Evolutionary conservation across 2,888 invertebrate species (phyloP), one percentile per base, ranked within the genome.

Genomic region (Ptychoptera contaminata): DNA sequence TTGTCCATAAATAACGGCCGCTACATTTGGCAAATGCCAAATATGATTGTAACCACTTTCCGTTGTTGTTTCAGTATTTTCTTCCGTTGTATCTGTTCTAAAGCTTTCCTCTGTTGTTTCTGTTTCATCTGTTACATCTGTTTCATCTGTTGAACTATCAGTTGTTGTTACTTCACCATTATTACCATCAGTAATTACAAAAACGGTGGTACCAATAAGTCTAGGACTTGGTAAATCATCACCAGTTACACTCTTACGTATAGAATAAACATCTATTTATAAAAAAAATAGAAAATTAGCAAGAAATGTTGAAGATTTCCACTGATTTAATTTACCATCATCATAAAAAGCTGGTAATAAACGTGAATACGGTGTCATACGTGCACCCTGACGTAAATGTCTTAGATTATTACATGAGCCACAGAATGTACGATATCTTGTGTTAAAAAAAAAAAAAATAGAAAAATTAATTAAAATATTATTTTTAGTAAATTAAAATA

Each of bases 221-320:
- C 88, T 71, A 2, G 83, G 66, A 43, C 73, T 72, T 1, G 87
- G 87, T 38, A 88, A 65, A 10, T 72, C 72, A 16, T 67, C 67
- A 0, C 85, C 84, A 15, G 76, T 75, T 1, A 68, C 60, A 0
- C 81, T 73, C 2, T 63, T 58, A 0, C 84, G 72, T 32, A 82
- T 79, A 2, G 73, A 68, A 50, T 73, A 58, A 23, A 62, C 54
- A 31, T 39, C 48, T 48, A 34, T 3, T 42, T 16, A 31, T 23
- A 35, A 23, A 23, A 23, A 23, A 23, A 23, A n/a, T n/a, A n/a
- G n/a, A n/a, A n/a, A n/a, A n/a, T n/a, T n/a, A n/a, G n/a, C n/a
- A n/a, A n/a, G n/a, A n/a, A n/a, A n/a, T n/a, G n/a, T n/a, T n/a
- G n/a, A n/a, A n/a, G n/a, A n/a, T n/a, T n/a, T n/a, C n/a, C n/a